phyloP scores from a whole-genome alignment of 2,113 vertebrate species.

The Prolemur simus region DNA sequence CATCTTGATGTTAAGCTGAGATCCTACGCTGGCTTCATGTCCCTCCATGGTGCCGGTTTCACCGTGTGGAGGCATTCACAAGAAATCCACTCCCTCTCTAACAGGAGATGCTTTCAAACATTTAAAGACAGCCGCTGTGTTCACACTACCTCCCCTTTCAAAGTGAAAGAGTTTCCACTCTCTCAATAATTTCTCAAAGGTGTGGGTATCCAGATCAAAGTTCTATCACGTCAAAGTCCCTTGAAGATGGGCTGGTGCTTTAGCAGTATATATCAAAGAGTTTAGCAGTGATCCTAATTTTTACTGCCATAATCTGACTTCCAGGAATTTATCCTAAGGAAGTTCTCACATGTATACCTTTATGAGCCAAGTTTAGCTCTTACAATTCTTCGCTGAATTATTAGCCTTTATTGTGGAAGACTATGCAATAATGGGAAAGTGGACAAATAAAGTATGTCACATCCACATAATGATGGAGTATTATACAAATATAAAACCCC shows the following conservation, averaged over 20 bases:
- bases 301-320: slow-evolving; percentile 3
- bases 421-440: background rate
- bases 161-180: background rate
- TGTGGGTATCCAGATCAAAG: too few species aligned
- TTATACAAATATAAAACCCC: background rate
- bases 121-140: background rate
- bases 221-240: background rate
- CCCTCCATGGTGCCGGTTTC: background rate
- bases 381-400: background rate
- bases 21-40: background rate
- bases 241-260: background rate
- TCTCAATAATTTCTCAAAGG: background rate
- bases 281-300: background rate
- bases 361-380: background rate
- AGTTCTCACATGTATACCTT: background rate
- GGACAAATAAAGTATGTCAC: background rate
- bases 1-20: background rate
- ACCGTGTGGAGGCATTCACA: background rate
- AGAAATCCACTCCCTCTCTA: background rate
- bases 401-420: background rate
- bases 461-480: background rate
- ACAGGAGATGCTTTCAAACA: background rate
- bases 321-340: background rate
- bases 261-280: background rate
- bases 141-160: background rate